Evolutionary conservation across 1,140 invertebrate species (phyloP), one percentile per base, ranked within the genome.

Genomic region (Bombus difficillimus): DNA sequence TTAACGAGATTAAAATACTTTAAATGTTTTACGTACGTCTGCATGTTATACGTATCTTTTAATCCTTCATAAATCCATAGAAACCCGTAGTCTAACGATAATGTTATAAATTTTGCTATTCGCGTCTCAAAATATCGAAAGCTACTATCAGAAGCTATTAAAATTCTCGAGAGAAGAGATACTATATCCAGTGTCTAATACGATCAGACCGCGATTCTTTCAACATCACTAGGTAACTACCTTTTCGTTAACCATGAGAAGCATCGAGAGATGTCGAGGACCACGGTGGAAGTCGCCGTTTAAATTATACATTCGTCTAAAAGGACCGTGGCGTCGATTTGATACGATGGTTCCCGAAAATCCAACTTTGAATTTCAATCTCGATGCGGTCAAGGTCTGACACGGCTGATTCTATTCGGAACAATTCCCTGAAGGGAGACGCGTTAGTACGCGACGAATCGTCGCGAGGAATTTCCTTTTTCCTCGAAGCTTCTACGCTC

Each of bases 221-320:
- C 72, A 12, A 41, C 15, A 53, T 9, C 10, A 47, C 53, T 34
- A 34, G 22, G 32, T n/a, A 83, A 68, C 64, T 41, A n/a, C n/a
- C 71, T 43, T 83, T 41, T 39, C 64, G 13, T 83, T 34, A 83
- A 41, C 53, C 59, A 47, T 47, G 77, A 77, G 75, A 57, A 41
- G 6, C 53, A 13, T n/a, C 68, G 59, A 82, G 89, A 92, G 89
- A 86, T 81, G 86, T 88, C 86, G 83, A 89, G 85, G 85, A 88
- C 81, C 89, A 88, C 88, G 41, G 57, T 88, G 81, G 85, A 87
- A 89, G 87, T 83, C 90, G 86, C 87, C 74, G 90, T 86, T 91
- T 93, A 92, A 90, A 93, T 93, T 93, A 93, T 92, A 90, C 92
- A 93, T 92, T 92, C 91, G 86, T 90, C 80, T 83, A 89, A 87